Evolutionary conservation across 1,140 invertebrate species (phyloP), one percentile per base, ranked within the genome.

Genomic region (Zaprionus kolodkinae): DNA sequence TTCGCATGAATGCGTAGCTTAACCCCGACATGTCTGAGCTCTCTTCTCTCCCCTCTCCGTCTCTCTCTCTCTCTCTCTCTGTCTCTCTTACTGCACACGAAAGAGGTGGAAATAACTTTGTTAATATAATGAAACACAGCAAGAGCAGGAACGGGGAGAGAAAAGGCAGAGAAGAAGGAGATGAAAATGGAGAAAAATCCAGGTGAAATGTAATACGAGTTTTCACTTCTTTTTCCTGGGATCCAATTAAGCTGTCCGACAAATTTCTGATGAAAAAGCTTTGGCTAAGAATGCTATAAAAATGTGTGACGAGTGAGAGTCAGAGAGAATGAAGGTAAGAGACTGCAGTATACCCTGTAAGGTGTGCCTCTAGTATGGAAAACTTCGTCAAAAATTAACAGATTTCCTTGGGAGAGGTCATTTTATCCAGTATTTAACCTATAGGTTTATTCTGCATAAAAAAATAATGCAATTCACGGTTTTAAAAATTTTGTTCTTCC

Each of bases 251-350:
- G 45, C 45, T 50, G 17, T 50, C 45, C 45, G 45, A 50, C 17
- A 50, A 50, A 50, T 50, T 50, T 50, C 45, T 50, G 45, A 21
- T 50, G 17, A 50, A 50, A 50, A 50, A 50, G 45, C 45, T 48
- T 17, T 17, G 9, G 45, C 15, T 21, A 15, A 48, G 15, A 15
- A 9, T 48, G 45, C 17, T 17, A 48, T 48, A 48, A 15, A 48
- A 48, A 17, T 48, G 45, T 48, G 15, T 48, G 45, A 40, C 38
- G 38, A 40, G 40, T 15, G 40, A 3, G n/a, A 45, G n/a, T 15
- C 40, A 45, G 38, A 15, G 40, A 25, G 2, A 2, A 25, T 6
- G n/a, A 15, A 6, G n/a, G n/a, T 9, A n/a, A 45, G 7, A 13
- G 7, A 45, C 40, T 9, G 7, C n/a, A 45, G n/a, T n/a, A 45